A percentile compares a stretch with the other conserved stretches of the same genome.
Evolutionary conservation across 2,888 invertebrate genomes (phyloP).

Genomic region (Thelaira solivaga): DNA sequence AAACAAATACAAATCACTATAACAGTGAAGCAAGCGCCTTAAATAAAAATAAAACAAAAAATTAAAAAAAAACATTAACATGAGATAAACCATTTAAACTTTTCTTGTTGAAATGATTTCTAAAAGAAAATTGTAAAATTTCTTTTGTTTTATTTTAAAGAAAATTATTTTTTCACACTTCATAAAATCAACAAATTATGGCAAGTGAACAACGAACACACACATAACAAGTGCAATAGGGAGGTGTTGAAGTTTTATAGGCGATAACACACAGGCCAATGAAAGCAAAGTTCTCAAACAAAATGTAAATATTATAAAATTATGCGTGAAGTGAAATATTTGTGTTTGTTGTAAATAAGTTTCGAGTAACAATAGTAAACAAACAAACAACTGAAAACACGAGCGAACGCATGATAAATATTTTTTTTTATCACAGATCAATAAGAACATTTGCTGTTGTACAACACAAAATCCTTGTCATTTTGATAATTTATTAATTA

Average conservation of each 20-base stretch:
- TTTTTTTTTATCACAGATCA: too few species aligned
- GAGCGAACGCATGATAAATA: too few species aligned
- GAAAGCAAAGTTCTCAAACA: conserved; percentile 1
- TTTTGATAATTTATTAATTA: too few species aligned
- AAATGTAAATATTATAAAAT: not conserved
- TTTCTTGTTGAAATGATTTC: too few species aligned
- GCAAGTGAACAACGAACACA: conserved; percentile 12
- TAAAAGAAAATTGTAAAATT: not conserved
- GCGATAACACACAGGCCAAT: conserved; percentile 4
- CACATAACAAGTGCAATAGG: conserved; percentile 36
- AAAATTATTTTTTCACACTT: conserved; percentile 52
- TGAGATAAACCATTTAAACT: too few species aligned
- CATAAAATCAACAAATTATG: conserved; percentile 55
- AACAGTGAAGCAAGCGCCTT: not conserved
- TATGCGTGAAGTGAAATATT: not conserved
- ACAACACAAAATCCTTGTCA: too few species aligned
- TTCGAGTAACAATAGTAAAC: conserved; percentile 31
- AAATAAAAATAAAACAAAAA: too few species aligned
- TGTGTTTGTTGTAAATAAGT: not conserved
- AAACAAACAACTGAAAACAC: too few species aligned
- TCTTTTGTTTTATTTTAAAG: not conserved
- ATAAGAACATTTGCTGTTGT: too few species aligned
- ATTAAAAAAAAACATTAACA: too few species aligned
- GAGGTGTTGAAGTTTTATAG: conserved; percentile 45
- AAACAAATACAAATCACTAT: not conserved